A percentile compares a stretch with the other conserved stretches of the same genome.
Evolutionary conservation across 2,797 vertebrate genomes (phyloP).

Genomic region (Pseudotriccus pelzelni): DNA sequence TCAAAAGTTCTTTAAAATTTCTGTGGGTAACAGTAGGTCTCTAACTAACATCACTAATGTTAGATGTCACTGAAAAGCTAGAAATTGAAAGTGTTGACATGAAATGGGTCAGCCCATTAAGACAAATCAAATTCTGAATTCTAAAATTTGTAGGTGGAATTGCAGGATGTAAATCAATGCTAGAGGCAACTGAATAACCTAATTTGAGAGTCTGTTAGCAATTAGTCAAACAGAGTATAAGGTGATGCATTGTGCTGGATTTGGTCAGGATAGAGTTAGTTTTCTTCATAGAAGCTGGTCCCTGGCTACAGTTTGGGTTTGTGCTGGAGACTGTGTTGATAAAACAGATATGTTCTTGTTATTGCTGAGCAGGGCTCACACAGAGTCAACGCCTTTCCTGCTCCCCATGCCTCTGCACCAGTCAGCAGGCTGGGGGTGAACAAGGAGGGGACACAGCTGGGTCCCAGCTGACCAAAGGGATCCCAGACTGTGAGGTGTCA

Average conservation of each 20-base stretch:
- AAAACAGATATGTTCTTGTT: too few species aligned
- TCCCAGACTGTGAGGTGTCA: too few species aligned
- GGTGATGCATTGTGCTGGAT: accelerated
- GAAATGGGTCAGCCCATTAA: background rate
- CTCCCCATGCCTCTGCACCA: background rate
- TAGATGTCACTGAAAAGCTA: background rate
- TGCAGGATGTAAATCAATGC: background rate
- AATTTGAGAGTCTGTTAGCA: background rate
- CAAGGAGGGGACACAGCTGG: background rate
- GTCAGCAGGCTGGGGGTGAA: accelerated
- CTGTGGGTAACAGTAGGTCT: background rate
- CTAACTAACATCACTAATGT: background rate
- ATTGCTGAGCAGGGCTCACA: background rate
- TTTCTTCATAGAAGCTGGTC: background rate
- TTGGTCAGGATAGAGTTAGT: background rate
- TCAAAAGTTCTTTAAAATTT: background rate
- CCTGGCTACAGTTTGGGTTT: background rate
- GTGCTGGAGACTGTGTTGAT: background rate
- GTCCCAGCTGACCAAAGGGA: background rate
- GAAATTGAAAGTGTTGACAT: background rate
- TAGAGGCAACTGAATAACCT: too few species aligned
- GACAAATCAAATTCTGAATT: background rate
- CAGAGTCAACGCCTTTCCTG: background rate
- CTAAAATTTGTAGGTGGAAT: background rate
- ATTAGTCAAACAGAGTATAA: background rate